A percentile compares a stretch with the other conserved stretches of the same genome.
Evolutionary conservation across 2,797 vertebrate genomes (phyloP).

Genomic region (Coregonus sp.): DNA sequence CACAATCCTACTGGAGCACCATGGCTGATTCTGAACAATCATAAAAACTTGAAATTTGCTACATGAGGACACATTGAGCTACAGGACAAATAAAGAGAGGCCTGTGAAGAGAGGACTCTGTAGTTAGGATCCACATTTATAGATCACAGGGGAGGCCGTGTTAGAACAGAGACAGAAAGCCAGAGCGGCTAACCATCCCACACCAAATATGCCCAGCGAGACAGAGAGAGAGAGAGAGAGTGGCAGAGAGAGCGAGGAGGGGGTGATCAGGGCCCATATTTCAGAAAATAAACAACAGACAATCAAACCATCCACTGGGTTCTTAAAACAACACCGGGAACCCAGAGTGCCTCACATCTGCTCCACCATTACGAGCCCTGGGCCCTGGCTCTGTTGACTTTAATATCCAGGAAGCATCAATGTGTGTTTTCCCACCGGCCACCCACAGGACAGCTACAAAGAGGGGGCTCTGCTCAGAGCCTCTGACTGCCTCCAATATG

Average conservation of each 20-base stretch:
- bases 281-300: conserved; percentile 19
- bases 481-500: background rate
- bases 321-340: background rate
- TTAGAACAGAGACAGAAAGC: conserved; percentile 35
- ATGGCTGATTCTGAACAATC: background rate
- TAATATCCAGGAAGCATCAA: conserved; percentile 13
- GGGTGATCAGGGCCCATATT: background rate
- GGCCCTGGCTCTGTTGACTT: conserved; percentile 12
- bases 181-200: too few relatives aligned
- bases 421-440: conserved; percentile 14
- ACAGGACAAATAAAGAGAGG: conserved; percentile 4
- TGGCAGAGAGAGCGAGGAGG: conserved; percentile 36
- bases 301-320: conserved; percentile 4
- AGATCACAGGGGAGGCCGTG: conserved; percentile 47
- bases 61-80: background rate
- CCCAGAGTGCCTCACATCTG: conserved; percentile 17
- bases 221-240: conserved; percentile 36
- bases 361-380: background rate
- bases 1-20: background rate
- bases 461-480: background rate
- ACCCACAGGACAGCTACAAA: conserved; percentile 16
- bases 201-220: background rate
- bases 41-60: background rate
- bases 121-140: conserved; percentile 35
- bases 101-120: background rate